Percentiles rank a stretch among this genome's conserved stretches.
These are phyloP conservation scores for Nesoenas mayeri DNA, from an alignment of 2,113 vertebrate genomes.

Conservation along the genomic window DNA sequence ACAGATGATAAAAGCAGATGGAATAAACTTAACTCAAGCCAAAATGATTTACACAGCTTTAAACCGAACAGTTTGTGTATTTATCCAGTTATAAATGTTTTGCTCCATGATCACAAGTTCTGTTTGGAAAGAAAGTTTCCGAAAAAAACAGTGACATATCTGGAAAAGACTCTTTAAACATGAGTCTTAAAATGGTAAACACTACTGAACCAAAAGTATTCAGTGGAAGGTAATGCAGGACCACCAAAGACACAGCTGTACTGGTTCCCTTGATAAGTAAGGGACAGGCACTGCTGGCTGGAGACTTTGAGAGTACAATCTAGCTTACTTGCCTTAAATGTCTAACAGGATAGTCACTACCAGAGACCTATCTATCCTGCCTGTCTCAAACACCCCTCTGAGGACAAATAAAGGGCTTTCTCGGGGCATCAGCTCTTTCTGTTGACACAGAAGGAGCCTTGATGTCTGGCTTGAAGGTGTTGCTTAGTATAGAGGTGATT, in stretches of 20 bases:
- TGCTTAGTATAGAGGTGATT: background rate
- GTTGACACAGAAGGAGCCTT: background rate
- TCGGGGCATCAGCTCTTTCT: background rate
- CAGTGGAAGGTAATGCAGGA: background rate
- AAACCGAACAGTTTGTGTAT: conserved; percentile 58
- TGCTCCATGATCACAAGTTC: background rate
- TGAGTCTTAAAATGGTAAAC: background rate
- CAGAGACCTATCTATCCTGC: background rate
- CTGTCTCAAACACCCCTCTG: background rate
- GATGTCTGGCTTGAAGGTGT: background rate
- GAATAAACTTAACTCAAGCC: conserved; percentile 70
- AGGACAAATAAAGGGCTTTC: background rate
- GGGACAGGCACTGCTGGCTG: background rate
- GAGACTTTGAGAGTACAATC: background rate
- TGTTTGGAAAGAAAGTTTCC: conserved; percentile 27
- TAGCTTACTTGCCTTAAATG: background rate
- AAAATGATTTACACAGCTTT: conserved; percentile 66
- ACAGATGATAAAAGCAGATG: conserved; percentile 78
- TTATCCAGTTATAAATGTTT: conserved; percentile 58
- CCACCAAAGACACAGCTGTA: background rate
- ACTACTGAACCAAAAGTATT: background rate
- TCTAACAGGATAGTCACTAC: background rate
- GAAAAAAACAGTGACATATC: conserved; percentile 7
- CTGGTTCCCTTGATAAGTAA: background rate
- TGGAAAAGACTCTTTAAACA: background rate